Evolutionary conservation across 2,797 vertebrate species (phyloP).

Genomic region (Crenuchus spilurus): DNA sequence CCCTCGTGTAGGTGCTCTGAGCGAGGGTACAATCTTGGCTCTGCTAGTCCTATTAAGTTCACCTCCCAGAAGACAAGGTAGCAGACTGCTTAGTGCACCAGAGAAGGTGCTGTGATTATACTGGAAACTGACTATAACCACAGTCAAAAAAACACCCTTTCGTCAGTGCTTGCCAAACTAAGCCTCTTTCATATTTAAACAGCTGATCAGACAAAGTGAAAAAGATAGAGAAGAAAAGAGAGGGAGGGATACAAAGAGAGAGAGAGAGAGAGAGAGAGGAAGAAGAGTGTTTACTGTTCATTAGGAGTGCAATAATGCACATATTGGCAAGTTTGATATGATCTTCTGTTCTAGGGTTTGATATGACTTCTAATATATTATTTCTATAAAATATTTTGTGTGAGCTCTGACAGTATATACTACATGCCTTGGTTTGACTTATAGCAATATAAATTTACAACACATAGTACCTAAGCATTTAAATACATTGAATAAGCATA

Average conservation of each 20-base stretch:
- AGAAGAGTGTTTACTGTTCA: not conserved
- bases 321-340: too few species aligned
- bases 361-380: too few species aligned
- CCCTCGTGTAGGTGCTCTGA: slow-evolving; percentile 30
- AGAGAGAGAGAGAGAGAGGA: not conserved
- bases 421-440: too few species aligned
- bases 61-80: slow-evolving; percentile 38
- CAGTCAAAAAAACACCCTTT: slow-evolving; percentile 22
- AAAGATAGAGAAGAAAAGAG: not conserved
- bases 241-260: not conserved
- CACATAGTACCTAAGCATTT: too few species aligned
- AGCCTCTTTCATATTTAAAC: slow-evolving; percentile 31
- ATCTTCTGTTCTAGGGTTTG: too few species aligned
- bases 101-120: slow-evolving; percentile 12
- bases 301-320: too few species aligned
- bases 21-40: slow-evolving; percentile 21
- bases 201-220: slow-evolving; percentile 8
- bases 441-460: too few species aligned
- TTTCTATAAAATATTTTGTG: too few species aligned
- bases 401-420: too few species aligned
- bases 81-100: not conserved
- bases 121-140: slow-evolving; percentile 1
- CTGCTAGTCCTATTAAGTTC: slow-evolving; percentile 44
- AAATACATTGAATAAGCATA: too few species aligned
- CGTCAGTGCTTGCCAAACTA: slow-evolving; percentile 27